A percentile compares a stretch with the other conserved stretches of the same genome.
Evolutionary conservation across 2,888 invertebrate genomes (phyloP).

Genomic region (Criorhina ranunculi): DNA sequence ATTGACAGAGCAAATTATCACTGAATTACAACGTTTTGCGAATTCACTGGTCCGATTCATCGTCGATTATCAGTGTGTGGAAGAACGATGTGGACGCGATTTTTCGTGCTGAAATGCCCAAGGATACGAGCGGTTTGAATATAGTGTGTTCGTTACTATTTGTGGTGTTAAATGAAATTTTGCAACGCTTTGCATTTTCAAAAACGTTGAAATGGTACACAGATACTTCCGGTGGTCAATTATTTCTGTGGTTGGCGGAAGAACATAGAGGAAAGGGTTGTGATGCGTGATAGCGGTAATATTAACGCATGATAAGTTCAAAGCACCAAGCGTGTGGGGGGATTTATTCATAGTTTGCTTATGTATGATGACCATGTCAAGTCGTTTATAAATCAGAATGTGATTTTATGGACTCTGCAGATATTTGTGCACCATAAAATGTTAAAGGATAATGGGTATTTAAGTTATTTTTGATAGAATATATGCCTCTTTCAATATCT

Average conservation of each 20-base stretch:
- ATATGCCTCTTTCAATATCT: too few species aligned
- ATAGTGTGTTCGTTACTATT: conserved; percentile 1
- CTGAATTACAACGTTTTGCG: conserved; percentile 73
- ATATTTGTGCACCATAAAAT: too few species aligned
- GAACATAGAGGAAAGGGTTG: not conserved
- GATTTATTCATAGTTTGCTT: not conserved
- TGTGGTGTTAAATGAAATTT: conserved; percentile 34
- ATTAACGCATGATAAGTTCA: conserved; percentile 22
- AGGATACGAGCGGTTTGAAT: not conserved
- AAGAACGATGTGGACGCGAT: conserved; percentile 4
- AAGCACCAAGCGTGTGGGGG: not conserved
- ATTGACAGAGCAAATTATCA: conserved; percentile 75
- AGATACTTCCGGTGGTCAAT: not conserved
- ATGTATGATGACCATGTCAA: not conserved
- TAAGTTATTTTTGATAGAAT: too few species aligned
- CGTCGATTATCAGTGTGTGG: conserved; percentile 50
- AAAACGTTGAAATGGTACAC: not conserved
- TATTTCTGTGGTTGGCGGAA: not conserved
- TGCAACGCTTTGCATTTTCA: conserved; percentile 12
- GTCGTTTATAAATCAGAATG: too few species aligned
- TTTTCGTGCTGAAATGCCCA: conserved; percentile 25
- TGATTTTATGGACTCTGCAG: too few species aligned
- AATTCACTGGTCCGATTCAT: conserved; percentile 54
- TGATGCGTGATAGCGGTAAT: conserved; percentile 19
- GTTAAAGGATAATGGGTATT: too few species aligned